Conservation (phyloP, 2,797 vertebrate species). For the Heterohyrax brucei region DNA sequence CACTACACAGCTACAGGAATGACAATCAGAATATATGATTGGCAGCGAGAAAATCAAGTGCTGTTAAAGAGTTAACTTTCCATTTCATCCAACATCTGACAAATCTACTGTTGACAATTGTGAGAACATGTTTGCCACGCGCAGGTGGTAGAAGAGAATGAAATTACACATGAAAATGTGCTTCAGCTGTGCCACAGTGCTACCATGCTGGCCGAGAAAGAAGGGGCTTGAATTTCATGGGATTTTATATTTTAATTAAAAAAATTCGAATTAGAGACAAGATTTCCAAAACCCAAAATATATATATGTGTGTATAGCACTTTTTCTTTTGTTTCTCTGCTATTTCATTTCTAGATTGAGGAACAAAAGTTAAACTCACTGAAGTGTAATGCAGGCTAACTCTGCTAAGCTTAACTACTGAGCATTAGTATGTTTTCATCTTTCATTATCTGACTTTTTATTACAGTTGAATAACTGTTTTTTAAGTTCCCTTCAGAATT, state of each 20-base stretch:
- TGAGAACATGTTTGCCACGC: conserved; percentile 50
- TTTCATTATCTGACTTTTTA: not conserved
- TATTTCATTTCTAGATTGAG: conserved; percentile 30
- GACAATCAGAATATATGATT: not conserved
- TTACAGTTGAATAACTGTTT: not conserved
- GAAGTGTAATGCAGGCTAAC: not conserved
- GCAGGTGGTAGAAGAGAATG: conserved; percentile 79
- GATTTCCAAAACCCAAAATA: not conserved
- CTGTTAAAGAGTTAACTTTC: conserved; percentile 64
- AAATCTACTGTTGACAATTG: conserved; percentile 54
- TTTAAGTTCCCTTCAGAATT: conserved; percentile 48
- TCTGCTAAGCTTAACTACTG: not conserved
- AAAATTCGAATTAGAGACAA: conserved; percentile 57
- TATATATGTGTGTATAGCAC: too few relatives aligned
- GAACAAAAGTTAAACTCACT: not conserved
- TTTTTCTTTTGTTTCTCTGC: conserved; percentile 22
- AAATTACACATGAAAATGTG: conserved; percentile 69
- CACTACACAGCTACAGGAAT: not conserved
- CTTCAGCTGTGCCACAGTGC: conserved; percentile 53
- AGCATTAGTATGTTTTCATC: not conserved
- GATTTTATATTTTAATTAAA: conserved; percentile 64
- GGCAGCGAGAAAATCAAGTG: conserved; percentile 1
- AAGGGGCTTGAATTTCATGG: conserved; percentile 60
- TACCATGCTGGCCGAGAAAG: conserved; percentile 28
- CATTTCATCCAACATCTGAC: conserved; percentile 54